These are phyloP conservation scores for Avahi laniger DNA, from an alignment of 2,797 vertebrate genomes.

Conservation along the genomic window DNA sequence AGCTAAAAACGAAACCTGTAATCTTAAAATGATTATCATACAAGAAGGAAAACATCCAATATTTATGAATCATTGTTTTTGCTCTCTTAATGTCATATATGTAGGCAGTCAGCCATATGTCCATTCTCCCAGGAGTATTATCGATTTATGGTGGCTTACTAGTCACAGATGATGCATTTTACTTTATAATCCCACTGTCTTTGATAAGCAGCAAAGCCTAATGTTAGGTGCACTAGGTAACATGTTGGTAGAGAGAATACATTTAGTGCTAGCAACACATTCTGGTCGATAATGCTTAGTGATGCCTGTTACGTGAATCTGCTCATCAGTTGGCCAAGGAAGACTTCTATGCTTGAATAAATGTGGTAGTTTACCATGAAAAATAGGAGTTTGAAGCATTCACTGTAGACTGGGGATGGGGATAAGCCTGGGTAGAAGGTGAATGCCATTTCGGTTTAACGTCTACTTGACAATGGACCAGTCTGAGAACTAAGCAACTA, in stretches of 20 bases:
- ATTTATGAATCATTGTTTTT: conserved; percentile 41
- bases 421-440: background rate
- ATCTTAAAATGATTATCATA: background rate
- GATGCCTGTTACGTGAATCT: background rate
- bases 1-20: background rate
- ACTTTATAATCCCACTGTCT: conserved; percentile 34
- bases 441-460: background rate
- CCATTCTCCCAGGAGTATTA: background rate
- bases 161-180: conserved; percentile 44
- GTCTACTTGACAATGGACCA: background rate
- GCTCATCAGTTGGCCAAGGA: background rate
- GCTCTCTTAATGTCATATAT: background rate
- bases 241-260: background rate
- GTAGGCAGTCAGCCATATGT: background rate
- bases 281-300: background rate
- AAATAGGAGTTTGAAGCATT: background rate
- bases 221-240: background rate
- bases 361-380: background rate
- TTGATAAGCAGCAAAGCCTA: background rate
- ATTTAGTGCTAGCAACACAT: background rate
- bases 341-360: background rate
- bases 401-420: background rate
- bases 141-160: conserved; percentile 21
- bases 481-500: background rate
- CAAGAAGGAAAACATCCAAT: background rate